These are phyloP conservation scores for Synanceia verrucosa DNA, from an alignment of 2,797 vertebrate species.

Conservation along the genomic window DNA sequence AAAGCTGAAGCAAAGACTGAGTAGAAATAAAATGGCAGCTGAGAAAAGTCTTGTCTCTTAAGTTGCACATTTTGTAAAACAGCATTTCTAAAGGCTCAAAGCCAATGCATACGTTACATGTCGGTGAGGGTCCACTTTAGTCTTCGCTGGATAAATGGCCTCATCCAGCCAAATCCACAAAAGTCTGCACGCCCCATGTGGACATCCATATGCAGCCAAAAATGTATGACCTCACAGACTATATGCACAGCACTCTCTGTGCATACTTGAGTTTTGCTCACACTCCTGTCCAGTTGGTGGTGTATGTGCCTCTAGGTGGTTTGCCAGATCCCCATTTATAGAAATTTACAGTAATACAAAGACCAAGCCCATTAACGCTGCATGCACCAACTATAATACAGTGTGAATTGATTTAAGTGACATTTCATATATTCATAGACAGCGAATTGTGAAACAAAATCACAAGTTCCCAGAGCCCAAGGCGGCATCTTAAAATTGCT, in stretches of 20 bases:
- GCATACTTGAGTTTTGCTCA: no score
- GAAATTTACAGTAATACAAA: no score
- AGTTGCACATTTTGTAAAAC: background rate
- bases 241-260: no score
- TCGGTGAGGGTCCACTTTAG: background rate
- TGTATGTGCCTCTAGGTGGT: no score
- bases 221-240: no score
- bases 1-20: slow-evolving; percentile 2
- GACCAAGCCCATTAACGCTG: no score
- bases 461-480: background rate
- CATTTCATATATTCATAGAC: no score
- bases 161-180: background rate
- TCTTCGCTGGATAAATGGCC: background rate
- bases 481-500: background rate
- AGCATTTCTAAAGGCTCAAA: background rate
- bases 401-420: no score
- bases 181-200: background rate
- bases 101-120: background rate
- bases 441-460: no score
- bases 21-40: slow-evolving; percentile 22
- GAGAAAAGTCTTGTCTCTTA: background rate
- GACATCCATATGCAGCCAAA: background rate
- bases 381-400: no score
- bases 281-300: no score
- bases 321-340: no score